Evolutionary conservation across 2,113 vertebrate species (phyloP).

Genomic region (Picathartes gymnocephalus): DNA sequence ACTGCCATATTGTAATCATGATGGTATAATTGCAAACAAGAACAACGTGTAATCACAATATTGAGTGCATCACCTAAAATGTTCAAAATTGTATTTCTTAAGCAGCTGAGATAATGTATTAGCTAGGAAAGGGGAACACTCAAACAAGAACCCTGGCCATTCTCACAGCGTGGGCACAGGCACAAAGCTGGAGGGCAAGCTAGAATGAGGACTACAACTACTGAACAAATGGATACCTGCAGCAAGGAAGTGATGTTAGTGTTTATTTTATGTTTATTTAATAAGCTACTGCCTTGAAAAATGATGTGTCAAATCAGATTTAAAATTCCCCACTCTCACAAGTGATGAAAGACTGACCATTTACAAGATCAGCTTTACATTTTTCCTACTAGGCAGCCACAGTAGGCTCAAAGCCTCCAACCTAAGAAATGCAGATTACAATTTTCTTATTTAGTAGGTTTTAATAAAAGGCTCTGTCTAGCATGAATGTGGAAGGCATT

Average conservation of each 20-base stretch:
- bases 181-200: background rate
- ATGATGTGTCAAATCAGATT: rapidly evolving
- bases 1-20: background rate
- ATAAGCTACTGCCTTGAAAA: background rate
- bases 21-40: background rate
- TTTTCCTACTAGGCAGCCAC: background rate
- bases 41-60: background rate
- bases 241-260: background rate
- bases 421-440: background rate
- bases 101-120: background rate
- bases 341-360: background rate
- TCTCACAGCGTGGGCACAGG: background rate
- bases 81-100: background rate
- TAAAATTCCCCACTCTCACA: background rate
- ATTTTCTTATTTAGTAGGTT: background rate
- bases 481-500: background rate
- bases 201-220: background rate
- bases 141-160: background rate
- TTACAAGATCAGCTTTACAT: background rate
- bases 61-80: background rate
- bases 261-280: background rate
- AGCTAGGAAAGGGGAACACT: background rate
- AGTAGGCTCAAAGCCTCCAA: background rate
- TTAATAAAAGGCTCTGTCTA: background rate
- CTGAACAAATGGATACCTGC: background rate